Percentiles rank a stretch among this genome's conserved stretches.
Conservation (phyloP, 2,888 invertebrate genomes). For the Philopedon plagiatum region DNA sequence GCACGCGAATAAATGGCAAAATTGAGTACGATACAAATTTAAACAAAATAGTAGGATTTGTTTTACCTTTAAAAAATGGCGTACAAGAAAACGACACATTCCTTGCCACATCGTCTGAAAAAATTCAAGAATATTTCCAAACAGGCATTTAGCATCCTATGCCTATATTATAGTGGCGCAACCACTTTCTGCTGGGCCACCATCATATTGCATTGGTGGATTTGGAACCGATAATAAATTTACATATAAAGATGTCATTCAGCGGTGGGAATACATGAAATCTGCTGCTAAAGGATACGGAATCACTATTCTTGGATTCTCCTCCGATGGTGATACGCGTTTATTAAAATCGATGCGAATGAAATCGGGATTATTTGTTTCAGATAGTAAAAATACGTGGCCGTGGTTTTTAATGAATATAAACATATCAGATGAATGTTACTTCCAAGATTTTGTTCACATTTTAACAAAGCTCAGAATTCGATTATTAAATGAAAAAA, state of each 20-base stretch:
- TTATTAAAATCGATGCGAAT: constrained; percentile 17
- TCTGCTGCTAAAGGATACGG: background rate
- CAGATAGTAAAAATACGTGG: background rate
- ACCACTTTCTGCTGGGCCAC: background rate
- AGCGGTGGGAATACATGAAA: constrained; percentile 13
- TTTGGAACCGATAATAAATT: constrained; percentile 26
- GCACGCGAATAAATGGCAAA: constrained; percentile 47
- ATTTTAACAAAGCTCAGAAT: constrained; percentile 36
- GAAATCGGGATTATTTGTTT: background rate
- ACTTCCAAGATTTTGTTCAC: constrained; percentile 29
- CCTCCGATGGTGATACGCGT: background rate
- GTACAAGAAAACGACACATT: background rate
- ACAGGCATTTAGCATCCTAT: no score
- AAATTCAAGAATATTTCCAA: no score
- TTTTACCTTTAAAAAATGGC: constrained; percentile 10
- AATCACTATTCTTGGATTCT: background rate
- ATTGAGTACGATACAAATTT: constrained; percentile 27
- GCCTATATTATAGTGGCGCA: no score
- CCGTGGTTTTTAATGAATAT: constrained; percentile 3
- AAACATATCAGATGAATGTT: background rate
- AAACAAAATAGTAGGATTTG: constrained; percentile 19
- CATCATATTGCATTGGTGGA: background rate
- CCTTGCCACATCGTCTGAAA: no score
- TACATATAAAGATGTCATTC: constrained; percentile 10
- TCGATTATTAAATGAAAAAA: constrained; percentile 24